Percentiles rank a stretch among this genome's conserved stretches.
phyloP scores from a whole-genome alignment of 2,888 invertebrate genomes.

The Nomada hirtipes region DNA sequence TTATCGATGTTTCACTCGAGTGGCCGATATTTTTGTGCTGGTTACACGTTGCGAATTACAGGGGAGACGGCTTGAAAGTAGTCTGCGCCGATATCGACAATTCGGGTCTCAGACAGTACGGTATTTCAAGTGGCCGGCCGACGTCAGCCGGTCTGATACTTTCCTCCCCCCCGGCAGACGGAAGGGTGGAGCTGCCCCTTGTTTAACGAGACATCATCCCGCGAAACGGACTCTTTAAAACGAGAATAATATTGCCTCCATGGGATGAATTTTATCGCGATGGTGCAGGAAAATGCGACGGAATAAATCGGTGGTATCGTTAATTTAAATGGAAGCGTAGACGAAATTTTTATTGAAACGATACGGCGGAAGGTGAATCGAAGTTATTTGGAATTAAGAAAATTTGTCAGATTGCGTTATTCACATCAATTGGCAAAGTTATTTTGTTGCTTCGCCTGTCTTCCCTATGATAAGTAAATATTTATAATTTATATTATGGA shows the following conservation, averaged over 20 bases:
- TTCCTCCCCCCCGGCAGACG: background rate
- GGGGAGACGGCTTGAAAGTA: slow-evolving; percentile 7
- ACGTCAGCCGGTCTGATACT: slow-evolving; percentile 33
- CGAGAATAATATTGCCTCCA: slow-evolving; percentile 45
- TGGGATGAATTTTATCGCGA: slow-evolving; percentile 22
- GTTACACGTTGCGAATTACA: slow-evolving; percentile 30
- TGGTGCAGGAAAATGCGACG: slow-evolving; percentile 2
- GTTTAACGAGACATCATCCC: slow-evolving; percentile 42
- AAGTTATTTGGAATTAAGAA: background rate
- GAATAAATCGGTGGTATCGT: slow-evolving; percentile 33
- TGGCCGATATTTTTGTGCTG: slow-evolving; percentile 56
- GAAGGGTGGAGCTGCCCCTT: slow-evolving; percentile 25
- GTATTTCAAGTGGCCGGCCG: slow-evolving; percentile 39
- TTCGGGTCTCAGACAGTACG: slow-evolving; percentile 59
- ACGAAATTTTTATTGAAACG: slow-evolving; percentile 40
- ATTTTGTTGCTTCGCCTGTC: no score
- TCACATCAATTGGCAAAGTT: no score
- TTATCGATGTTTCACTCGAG: slow-evolving; percentile 57
- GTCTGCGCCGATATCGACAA: slow-evolving; percentile 49
- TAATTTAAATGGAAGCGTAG: slow-evolving; percentile 43
- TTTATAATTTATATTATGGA: no score
- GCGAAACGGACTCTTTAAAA: slow-evolving; percentile 24
- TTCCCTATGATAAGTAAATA: no score
- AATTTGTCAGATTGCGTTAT: no score
- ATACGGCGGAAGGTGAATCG: background rate